A percentile compares a stretch with the other conserved stretches of the same genome.
Conservation (phyloP, 1,140 invertebrate species). For the Lordiphosa clarofinis region DNA sequence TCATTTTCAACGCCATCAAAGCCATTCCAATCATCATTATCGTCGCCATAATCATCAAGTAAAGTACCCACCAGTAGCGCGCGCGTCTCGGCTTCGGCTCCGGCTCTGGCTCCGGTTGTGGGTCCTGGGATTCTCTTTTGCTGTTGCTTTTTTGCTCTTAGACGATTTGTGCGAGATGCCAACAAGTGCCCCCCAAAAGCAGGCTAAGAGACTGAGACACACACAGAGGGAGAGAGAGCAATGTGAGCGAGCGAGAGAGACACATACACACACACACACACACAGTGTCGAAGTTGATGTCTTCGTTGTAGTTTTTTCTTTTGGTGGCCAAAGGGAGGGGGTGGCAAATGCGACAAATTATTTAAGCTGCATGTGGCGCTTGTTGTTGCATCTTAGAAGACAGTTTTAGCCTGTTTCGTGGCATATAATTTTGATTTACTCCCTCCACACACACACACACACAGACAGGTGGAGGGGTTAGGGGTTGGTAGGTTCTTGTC, state of each 20-base stretch:
- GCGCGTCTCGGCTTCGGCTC: conserved; percentile 15
- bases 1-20: conserved; percentile 80
- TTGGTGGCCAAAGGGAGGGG: conserved; percentile 4
- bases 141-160: conserved; percentile 39
- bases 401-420: conserved; percentile 15
- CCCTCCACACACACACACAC: conserved; percentile 8
- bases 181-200: conserved; percentile 55
- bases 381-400: conserved; percentile 36
- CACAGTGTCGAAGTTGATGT: conserved; percentile 47
- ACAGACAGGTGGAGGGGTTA: neutral
- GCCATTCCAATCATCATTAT: conserved; percentile 80
- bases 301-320: conserved; percentile 62
- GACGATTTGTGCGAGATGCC: conserved; percentile 57
- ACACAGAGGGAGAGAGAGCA: conserved; percentile 3
- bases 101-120: neutral
- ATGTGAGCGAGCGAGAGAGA: conserved; percentile 9
- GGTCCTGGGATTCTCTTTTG: conserved; percentile 30
- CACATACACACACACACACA: neutral
- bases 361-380: conserved; percentile 61
- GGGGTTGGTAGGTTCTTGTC: conserved; percentile 16
- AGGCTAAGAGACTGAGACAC: conserved; percentile 4
- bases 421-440: conserved; percentile 52
- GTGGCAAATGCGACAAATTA: conserved; percentile 64
- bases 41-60: conserved; percentile 80
- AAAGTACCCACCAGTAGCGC: conserved; percentile 79